Evolutionary conservation across 2,797 vertebrate genomes (phyloP).

Genomic region (Miichthys miiuy): DNA sequence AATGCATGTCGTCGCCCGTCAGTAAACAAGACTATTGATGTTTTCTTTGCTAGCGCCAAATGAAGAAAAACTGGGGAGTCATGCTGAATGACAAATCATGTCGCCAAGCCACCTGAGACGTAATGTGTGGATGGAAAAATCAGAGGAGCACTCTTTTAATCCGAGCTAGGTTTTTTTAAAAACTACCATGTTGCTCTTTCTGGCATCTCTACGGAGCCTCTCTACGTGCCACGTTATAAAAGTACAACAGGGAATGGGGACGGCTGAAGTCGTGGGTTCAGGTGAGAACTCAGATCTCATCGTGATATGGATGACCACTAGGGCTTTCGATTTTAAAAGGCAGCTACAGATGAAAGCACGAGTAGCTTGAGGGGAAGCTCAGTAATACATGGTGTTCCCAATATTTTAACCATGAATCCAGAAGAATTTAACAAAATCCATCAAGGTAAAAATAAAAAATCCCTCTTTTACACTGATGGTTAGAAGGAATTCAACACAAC

Average conservation of each 20-base stretch:
- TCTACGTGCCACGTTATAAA: neutral
- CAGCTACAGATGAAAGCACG: constrained; percentile 26
- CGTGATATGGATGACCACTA: constrained; percentile 27
- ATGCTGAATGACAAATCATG: neutral
- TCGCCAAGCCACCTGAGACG: no score
- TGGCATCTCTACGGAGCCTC: neutral
- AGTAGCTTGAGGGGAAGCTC: constrained; percentile 24
- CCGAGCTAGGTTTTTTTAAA: neutral
- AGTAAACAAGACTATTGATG: constrained; percentile 6
- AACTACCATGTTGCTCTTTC: neutral
- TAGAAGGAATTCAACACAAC: constrained; percentile 7
- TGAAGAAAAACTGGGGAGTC: neutral
- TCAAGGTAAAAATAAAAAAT: neutral
- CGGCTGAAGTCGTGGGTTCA: neutral
- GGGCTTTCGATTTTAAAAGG: constrained; percentile 36
- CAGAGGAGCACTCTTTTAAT: neutral
- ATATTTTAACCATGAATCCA: neutral
- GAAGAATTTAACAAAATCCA: constrained; percentile 23
- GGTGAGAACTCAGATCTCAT: constrained; percentile 20
- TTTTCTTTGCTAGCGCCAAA: neutral
- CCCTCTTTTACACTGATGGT: constrained; percentile 17
- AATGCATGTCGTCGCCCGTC: neutral
- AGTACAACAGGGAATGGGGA: neutral
- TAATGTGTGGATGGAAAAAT: neutral
- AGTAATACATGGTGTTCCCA: neutral